Base-by-base conservation (phyloP, 2,888 invertebrate genomes). In the Nemurella pictetii region DNA sequence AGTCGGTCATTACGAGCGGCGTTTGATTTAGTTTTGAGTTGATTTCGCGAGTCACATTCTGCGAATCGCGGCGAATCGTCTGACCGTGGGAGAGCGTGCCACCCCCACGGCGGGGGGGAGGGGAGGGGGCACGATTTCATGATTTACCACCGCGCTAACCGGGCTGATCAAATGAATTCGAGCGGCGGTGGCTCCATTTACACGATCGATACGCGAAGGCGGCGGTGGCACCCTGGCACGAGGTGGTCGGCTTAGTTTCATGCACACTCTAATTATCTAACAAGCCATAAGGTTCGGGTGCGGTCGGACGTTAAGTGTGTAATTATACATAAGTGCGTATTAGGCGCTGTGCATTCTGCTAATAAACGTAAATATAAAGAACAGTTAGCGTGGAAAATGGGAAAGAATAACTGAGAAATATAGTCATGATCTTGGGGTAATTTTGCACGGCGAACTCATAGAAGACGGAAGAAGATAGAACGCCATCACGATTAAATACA, bases 151-250 rank as follows among this genome's bases (percentile, higher is more conserved):
- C 55, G 55, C 9, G 20, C 55, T 55, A 55, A 55, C 55, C 55
- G 55, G 9, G 55, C 55, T 55, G 55, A 55, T 55, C 55, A 55
- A 55, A 55, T 55, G 55, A 55, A 55, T 55, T 55, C 55, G 55
- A 55, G 55, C 55, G 55, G 55, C 55, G 55, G 55, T 20, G 55
- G 55, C 55, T 55, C 55, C 55, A 55, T 55, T 20, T 2, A 26
- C 75, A 75, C 27, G 75, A 27, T 75, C 75, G 75, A 75, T 75
- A 75, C 15, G 55, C 9, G 20, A 75, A 75, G 73, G 73, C 73
- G 73, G 25, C 20, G 4, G 25, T 20, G n/a, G 7, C 4, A 25
- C 5, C n/a, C n/a, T 26, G 2, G 15, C 75, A n/a, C 25, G 75
- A 3, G 55, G 35, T 35, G 35, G 35, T 35, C 12, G 35, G 35